Conservation (phyloP, 1,140 invertebrate species). For the Ips typographus region DNA sequence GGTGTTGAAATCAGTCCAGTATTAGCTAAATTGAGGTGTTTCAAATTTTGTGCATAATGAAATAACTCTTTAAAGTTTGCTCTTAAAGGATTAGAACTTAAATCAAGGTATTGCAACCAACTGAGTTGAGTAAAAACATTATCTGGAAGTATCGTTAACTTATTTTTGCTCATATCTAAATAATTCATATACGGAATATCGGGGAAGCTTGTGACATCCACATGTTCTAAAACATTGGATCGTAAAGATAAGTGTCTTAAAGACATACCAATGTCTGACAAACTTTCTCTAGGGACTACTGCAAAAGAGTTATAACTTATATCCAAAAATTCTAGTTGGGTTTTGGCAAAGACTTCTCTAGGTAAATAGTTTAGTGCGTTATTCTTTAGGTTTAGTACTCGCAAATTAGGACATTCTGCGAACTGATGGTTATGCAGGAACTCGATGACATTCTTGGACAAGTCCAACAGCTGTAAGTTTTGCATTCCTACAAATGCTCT, state of each 20-base stretch:
- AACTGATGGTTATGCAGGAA: slow-evolving; percentile 81
- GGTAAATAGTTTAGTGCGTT: slow-evolving; percentile 77
- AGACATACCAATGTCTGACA: slow-evolving; percentile 74
- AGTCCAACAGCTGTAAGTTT: slow-evolving; percentile 74
- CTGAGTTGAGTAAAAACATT: slow-evolving; percentile 84
- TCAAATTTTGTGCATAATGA: slow-evolving; percentile 78
- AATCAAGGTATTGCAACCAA: slow-evolving; percentile 73
- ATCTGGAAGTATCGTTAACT: slow-evolving; percentile 81
- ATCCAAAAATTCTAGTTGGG: slow-evolving; percentile 76
- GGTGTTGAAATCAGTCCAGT: slow-evolving; percentile 75
- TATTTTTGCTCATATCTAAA: slow-evolving; percentile 77
- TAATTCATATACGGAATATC: slow-evolving; percentile 76
- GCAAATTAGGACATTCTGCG: slow-evolving; percentile 71
- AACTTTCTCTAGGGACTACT: slow-evolving; percentile 68
- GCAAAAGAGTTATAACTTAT: slow-evolving; percentile 78
- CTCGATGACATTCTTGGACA: slow-evolving; percentile 75
- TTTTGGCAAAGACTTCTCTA: slow-evolving; percentile 78
- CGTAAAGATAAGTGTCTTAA: slow-evolving; percentile 75
- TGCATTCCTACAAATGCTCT: slow-evolving; percentile 73
- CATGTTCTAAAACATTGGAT: slow-evolving; percentile 79
- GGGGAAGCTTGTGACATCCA: slow-evolving; percentile 85
- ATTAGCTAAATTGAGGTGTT: slow-evolving; percentile 71
- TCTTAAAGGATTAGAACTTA: slow-evolving; percentile 77
- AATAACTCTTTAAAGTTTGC: slow-evolving; percentile 90
- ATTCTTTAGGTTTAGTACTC: slow-evolving; percentile 73